Evolutionary conservation across 1,140 invertebrate species (phyloP).

Genomic region (Drosophila ananassae): DNA sequence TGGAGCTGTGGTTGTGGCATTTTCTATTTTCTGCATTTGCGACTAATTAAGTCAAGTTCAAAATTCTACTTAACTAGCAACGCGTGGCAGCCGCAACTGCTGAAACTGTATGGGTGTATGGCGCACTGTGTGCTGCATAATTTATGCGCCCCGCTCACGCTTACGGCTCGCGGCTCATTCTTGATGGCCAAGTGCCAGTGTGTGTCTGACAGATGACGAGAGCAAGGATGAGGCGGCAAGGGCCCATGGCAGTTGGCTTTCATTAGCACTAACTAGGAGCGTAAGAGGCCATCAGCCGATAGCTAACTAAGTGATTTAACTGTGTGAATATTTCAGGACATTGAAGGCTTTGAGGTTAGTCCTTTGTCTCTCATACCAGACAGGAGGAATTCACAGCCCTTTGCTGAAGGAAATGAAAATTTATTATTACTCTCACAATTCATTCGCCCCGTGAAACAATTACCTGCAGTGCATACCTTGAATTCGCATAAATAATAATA

Average conservation of each 20-base stretch:
- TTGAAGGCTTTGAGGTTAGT: constrained; percentile 34
- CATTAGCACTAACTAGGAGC: constrained; percentile 42
- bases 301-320: constrained; percentile 52
- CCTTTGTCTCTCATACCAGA: constrained; percentile 3
- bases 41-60: constrained; percentile 77
- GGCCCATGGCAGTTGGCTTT: constrained; percentile 48
- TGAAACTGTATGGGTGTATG: constrained; percentile 25
- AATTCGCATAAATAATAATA: constrained; percentile 71
- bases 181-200: no score
- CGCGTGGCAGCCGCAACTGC: constrained; percentile 43
- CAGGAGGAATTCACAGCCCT: neutral
- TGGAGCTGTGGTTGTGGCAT: constrained; percentile 55
- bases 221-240: constrained; percentile 1
- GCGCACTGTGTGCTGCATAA: constrained; percentile 51
- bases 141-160: constrained; percentile 42
- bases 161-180: neutral
- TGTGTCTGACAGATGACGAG: neutral
- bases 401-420: constrained; percentile 28
- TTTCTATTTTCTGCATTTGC: constrained; percentile 62
- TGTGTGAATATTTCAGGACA: constrained; percentile 60
- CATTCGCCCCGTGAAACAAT: constrained; percentile 58
- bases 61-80: constrained; percentile 64
- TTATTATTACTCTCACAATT: constrained; percentile 50
- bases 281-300: constrained; percentile 18
- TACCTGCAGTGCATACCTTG: constrained; percentile 33